These are phyloP conservation scores for Heliconius melpomene DNA, from an alignment of 1,140 invertebrate species.

Conservation along the genomic window DNA sequence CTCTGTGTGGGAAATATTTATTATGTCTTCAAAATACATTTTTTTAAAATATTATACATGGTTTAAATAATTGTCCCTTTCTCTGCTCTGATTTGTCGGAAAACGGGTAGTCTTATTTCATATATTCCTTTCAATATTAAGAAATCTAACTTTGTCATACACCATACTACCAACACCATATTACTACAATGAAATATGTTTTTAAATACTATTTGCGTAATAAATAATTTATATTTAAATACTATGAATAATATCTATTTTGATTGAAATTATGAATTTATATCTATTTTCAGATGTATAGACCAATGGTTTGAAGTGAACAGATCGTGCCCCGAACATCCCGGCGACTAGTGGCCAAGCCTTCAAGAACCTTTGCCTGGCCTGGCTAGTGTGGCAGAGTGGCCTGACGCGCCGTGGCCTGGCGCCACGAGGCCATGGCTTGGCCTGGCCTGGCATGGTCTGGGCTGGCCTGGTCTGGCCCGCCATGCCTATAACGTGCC, in stretches of 20 bases:
- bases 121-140: too few species aligned
- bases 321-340: slow-evolving; percentile 97
- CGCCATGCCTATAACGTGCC: slow-evolving; percentile 47
- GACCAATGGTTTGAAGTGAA: slow-evolving; percentile 99
- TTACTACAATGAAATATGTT: background rate
- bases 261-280: too few species aligned
- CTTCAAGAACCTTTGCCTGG: slow-evolving; percentile 26
- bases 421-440: slow-evolving; percentile 25
- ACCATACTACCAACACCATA: too few species aligned
- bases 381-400: slow-evolving; percentile 10
- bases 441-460: slow-evolving; percentile 14
- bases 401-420: slow-evolving; percentile 18
- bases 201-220: background rate
- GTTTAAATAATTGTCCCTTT: too few species aligned
- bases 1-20: too few species aligned
- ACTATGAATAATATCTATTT: too few species aligned
- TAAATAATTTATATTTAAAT: background rate
- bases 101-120: too few species aligned
- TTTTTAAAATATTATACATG: too few species aligned
- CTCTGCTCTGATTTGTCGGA: too few species aligned
- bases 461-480: slow-evolving; percentile 22
- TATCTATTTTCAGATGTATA: slow-evolving; percentile 88
- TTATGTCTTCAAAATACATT: too few species aligned
- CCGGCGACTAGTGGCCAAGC: slow-evolving; percentile 88
- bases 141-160: too few species aligned